Evolutionary conservation across 30 jellyfish, hydroid and myxozoan genomes (phyloP).

Genomic region (Clytia hemisphaerica): DNA sequence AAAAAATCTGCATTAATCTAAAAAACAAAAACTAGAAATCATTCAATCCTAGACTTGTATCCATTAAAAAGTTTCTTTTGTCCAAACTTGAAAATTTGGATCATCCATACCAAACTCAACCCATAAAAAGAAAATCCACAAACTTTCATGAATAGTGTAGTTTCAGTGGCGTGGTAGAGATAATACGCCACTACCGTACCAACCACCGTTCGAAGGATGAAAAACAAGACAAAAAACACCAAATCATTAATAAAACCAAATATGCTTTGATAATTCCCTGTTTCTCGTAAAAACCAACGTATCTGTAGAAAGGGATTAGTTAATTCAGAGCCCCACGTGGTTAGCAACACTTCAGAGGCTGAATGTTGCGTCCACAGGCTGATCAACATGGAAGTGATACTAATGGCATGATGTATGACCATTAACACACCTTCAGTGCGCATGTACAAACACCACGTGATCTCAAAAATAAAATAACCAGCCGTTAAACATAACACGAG

Average conservation of each 20-base stretch:
- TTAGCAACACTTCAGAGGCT: constrained; percentile 64
- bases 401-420: constrained; percentile 75
- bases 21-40: no score
- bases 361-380: constrained; percentile 62
- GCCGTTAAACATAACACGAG: constrained; percentile 34
- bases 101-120: constrained; percentile 58
- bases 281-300: constrained; percentile 71
- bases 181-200: constrained; percentile 51
- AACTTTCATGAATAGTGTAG: constrained; percentile 43
- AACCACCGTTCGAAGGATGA: constrained; percentile 44
- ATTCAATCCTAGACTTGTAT: no score
- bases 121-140: constrained; percentile 61
- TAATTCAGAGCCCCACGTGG: constrained; percentile 79
- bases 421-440: constrained; percentile 68
- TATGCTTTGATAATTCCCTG: constrained; percentile 28
- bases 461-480: constrained; percentile 77
- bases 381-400: constrained; percentile 56
- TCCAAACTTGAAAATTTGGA: constrained; percentile 53
- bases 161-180: constrained; percentile 35
- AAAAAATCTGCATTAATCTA: no score
- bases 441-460: constrained; percentile 66
- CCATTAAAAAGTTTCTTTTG: no score
- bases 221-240: constrained; percentile 51
- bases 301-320: constrained; percentile 83
- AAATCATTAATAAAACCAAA: constrained; percentile 65